Conservation (phyloP, 64 coral and sea anemone species). For the Montipora cactus region DNA sequence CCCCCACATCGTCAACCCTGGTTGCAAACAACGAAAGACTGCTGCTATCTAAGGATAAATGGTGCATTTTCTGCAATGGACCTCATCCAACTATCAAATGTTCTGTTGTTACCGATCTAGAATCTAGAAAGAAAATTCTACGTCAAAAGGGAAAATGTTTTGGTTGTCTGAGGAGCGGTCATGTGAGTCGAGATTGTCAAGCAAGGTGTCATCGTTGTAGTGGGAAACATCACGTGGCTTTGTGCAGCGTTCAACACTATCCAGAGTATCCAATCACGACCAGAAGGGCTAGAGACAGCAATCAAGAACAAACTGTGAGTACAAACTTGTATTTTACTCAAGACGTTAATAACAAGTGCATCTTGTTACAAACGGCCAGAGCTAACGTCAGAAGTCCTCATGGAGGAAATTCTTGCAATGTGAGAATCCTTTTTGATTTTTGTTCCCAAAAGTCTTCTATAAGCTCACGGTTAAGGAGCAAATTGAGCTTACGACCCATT, state of each 20-base stretch:
- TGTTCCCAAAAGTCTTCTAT: neutral
- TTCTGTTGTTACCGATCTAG: slow-evolving; percentile 34
- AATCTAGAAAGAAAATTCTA: slow-evolving; percentile 43
- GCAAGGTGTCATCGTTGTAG: slow-evolving; percentile 49
- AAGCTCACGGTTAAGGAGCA: slow-evolving; percentile 26
- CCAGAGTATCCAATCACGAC: neutral
- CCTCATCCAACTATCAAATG: slow-evolving; percentile 55
- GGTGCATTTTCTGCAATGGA: slow-evolving; percentile 65
- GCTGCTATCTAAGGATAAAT: neutral
- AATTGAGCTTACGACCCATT: slow-evolving; percentile 25
- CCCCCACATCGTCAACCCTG: neutral
- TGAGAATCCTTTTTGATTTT: no score
- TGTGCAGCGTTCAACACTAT: slow-evolving; percentile 4
- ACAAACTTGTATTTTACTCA: slow-evolving; percentile 58
- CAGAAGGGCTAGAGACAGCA: neutral
- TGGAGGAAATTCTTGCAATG: no score
- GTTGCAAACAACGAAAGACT: neutral
- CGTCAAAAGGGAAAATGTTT: slow-evolving; percentile 74
- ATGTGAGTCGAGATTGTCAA: slow-evolving; percentile 46
- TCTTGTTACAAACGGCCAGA: slow-evolving; percentile 63
- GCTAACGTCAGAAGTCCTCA: neutral
- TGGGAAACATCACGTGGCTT: slow-evolving; percentile 47
- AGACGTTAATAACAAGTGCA: slow-evolving; percentile 46
- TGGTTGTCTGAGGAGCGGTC: slow-evolving; percentile 57
- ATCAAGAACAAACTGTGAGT: slow-evolving; percentile 57